Percentiles rank a stretch among this genome's conserved stretches.
Evolutionary conservation across 35 echinoderm and acorn worm genomes (phyloP).

Genomic region (Heliocidaris tuberculata): DNA sequence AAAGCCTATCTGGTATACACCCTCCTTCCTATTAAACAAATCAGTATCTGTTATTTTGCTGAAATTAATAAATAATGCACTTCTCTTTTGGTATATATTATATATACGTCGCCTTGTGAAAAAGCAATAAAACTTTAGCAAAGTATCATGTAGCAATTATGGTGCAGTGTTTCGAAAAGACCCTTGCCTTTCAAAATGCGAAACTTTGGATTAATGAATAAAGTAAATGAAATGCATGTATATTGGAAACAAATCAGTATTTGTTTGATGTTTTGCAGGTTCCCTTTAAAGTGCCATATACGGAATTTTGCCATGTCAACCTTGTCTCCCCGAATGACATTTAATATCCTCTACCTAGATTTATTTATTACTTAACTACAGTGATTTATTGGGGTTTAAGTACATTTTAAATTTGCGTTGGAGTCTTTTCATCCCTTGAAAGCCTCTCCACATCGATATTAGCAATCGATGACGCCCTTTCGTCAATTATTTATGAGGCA

Average conservation of each 20-base stretch:
- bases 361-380: neutral
- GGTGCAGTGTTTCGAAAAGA: no score
- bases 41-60: no score
- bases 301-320: neutral
- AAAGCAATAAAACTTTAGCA: no score
- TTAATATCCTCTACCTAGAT: neutral
- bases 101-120: no score
- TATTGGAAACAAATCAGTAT: neutral
- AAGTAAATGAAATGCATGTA: neutral
- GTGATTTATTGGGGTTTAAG: neutral
- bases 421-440: neutral
- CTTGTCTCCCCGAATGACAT: neutral
- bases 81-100: no score
- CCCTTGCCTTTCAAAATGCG: no score
- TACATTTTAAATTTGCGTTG: neutral
- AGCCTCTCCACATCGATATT: neutral
- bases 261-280: neutral
- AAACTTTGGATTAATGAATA: neutral
- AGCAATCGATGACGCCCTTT: neutral
- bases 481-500: no score
- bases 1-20: no score
- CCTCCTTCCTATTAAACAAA: no score
- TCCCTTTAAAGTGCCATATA: neutral
- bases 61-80: no score
- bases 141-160: no score